Conservation (phyloP, 1,140 invertebrate genomes). For the Thrips palmi region DNA sequence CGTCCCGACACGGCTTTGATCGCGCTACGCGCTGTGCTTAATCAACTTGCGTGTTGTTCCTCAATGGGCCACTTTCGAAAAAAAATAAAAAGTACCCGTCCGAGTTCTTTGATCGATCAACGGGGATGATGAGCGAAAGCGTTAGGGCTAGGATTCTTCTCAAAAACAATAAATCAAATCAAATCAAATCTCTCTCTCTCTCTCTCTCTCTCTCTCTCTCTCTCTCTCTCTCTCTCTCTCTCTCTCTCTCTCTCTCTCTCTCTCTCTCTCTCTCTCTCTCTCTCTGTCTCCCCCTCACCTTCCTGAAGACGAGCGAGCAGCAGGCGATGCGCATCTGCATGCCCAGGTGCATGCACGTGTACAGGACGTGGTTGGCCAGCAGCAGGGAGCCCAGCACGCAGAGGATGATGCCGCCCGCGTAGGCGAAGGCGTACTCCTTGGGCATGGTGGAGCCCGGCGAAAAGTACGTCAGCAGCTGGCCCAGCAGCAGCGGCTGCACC, state of each 20-base stretch:
- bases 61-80: too few species aligned
- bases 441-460: conserved; percentile 13
- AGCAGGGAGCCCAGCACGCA: conserved; percentile 49
- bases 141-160: too few species aligned
- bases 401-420: conserved; percentile 45
- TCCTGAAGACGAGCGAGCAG: conserved; percentile 64
- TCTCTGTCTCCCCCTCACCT: conserved; percentile 31
- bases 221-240: conserved; percentile 7
- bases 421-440: conserved; percentile 37
- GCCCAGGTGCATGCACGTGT: conserved; percentile 50
- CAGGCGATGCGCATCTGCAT: conserved; percentile 63
- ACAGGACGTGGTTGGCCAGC: conserved; percentile 59
- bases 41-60: too few species aligned
- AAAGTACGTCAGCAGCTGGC: conserved; percentile 50
- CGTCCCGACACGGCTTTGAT: too few species aligned
- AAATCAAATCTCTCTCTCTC: conserved; percentile 2
- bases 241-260: conserved; percentile 3
- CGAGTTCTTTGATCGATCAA: too few species aligned
- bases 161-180: too few species aligned
- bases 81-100: too few species aligned
- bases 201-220: conserved; percentile 7
- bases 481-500: conserved; percentile 50
- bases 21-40: too few species aligned
- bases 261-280: conserved; percentile 2
- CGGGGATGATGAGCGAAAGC: too few species aligned